phyloP scores from a whole-genome alignment of 2,797 vertebrate genomes.

The Borostomias antarcticus region DNA sequence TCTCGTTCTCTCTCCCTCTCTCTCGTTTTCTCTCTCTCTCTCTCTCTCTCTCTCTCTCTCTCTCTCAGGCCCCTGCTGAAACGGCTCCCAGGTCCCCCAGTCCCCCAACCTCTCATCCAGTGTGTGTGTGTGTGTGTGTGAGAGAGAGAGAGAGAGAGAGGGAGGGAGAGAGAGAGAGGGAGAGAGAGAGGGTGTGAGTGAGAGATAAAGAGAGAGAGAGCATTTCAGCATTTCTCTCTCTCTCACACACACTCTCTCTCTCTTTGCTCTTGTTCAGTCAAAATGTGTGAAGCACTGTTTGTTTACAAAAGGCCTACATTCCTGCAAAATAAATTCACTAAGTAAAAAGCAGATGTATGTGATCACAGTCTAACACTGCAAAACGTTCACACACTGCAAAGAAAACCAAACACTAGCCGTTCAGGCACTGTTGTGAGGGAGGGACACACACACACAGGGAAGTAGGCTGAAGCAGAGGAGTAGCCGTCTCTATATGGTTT shows the following conservation, averaged over 20 bases:
- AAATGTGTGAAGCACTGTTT: neutral
- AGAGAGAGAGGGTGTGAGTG: too few species aligned
- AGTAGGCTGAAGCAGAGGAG: neutral
- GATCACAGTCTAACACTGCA: too few species aligned
- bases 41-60: neutral
- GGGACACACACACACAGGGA: neutral
- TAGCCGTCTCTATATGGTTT: slow-evolving; percentile 16
- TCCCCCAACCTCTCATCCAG: too few species aligned
- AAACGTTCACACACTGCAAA: slow-evolving; percentile 5
- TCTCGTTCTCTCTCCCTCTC: too few species aligned
- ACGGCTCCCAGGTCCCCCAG: neutral
- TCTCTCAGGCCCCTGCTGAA: neutral
- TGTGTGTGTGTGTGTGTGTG: too few species aligned
- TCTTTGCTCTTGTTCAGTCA: neutral
- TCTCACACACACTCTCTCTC: neutral
- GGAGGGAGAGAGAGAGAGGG: too few species aligned
- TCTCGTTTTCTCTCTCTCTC: neutral
- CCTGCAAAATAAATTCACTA: too few species aligned
- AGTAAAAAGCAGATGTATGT: neutral
- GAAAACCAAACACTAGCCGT: too few species aligned
- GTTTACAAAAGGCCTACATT: too few species aligned
- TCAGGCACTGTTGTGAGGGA: neutral
- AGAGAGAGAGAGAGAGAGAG: too few species aligned
- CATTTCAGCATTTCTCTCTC: neutral
- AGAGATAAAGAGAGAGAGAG: too few species aligned